Conservation (phyloP, 2,888 invertebrate genomes). For the Neuroscelio doddi region DNA sequence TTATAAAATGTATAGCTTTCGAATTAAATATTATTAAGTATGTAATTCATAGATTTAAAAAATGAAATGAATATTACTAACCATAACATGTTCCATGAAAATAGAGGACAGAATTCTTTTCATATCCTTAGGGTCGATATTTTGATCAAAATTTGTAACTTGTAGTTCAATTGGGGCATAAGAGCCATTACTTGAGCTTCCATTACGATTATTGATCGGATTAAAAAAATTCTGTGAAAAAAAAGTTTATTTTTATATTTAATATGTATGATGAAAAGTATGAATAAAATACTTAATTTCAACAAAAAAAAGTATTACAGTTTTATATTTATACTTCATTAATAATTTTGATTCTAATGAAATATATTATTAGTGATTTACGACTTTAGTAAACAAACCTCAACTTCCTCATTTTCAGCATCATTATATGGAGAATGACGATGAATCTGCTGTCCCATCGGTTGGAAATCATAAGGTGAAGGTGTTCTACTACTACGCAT, state of each 20-base stretch:
- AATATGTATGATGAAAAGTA: too few relatives aligned
- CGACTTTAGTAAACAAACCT: conserved; percentile 60
- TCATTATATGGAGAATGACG: conserved; percentile 61
- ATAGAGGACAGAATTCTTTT: conserved; percentile 77
- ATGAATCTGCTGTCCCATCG: conserved; percentile 55
- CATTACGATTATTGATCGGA: conserved; percentile 64
- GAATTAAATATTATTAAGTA: too few relatives aligned
- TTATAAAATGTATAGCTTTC: too few relatives aligned
- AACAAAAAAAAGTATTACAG: conserved; percentile 7
- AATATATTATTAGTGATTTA: too few relatives aligned
- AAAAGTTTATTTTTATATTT: too few relatives aligned
- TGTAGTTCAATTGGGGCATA: conserved; percentile 75
- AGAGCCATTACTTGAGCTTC: conserved; percentile 52
- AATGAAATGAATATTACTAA: too few relatives aligned
- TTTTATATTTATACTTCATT: too few relatives aligned
- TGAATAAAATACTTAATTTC: too few relatives aligned
- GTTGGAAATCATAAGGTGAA: conserved; percentile 64
- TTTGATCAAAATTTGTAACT: conserved; percentile 82
- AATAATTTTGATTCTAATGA: conserved; percentile 6
- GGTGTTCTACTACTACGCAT: conserved; percentile 64
- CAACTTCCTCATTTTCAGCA: conserved; percentile 67
- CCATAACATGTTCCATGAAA: conserved; percentile 79
- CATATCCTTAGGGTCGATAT: conserved; percentile 79
- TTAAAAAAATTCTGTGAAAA: conserved; percentile 66
- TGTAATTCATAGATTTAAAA: too few relatives aligned